Base-by-base conservation (phyloP, 2,888 invertebrate genomes). In the Chrysina gloriosa region DNA sequence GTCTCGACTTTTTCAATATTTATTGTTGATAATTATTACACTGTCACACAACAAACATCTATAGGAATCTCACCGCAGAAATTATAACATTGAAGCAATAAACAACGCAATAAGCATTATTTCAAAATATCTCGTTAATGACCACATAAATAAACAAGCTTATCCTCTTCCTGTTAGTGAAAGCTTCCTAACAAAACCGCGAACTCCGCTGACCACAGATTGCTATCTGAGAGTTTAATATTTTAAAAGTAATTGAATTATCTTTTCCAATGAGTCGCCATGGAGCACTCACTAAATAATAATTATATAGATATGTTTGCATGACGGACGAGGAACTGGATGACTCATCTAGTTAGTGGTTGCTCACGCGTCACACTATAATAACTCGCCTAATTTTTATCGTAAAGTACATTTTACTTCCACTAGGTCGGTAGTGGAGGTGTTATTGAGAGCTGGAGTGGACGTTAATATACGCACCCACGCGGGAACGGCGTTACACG, bases 401-500 rank as follows among this genome's bases (percentile, higher is more conserved):
- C 58, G 23, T 45, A 23, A 58, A 58, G 42, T 39, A 16, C n/a
- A 52, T 31, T 52, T 31, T 31, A 31, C 31, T 52, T 52, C 23
- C 9, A 45, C 45, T 84, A 93, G 92, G 83, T 89, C 89, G 63
- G 94, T 97, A 36, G 96, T 97, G 29, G 90, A 91, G 76, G 89
- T 92, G 0, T 85, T 97, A 1, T 86, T 97, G 56, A 88, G 90
- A 7, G 92, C 94, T 14, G 96, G 96, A 0, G 91, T 96, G 76
- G 91, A 94, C 81, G 94, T 96, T 3, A 96, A 97, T 84, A 88
- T 93, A 29, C 86, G 92, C 75, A 95, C 96, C 9, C 89, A 91
- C 69, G 89, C 91, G 29, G 97, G 97, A 0, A 95, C 95, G 3
- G 94, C 97, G 0, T 86, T 98, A 70, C 97, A 97, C 85, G 96